phyloP scores from a whole-genome alignment of 2,113 vertebrate genomes.

The Pagrus major region DNA sequence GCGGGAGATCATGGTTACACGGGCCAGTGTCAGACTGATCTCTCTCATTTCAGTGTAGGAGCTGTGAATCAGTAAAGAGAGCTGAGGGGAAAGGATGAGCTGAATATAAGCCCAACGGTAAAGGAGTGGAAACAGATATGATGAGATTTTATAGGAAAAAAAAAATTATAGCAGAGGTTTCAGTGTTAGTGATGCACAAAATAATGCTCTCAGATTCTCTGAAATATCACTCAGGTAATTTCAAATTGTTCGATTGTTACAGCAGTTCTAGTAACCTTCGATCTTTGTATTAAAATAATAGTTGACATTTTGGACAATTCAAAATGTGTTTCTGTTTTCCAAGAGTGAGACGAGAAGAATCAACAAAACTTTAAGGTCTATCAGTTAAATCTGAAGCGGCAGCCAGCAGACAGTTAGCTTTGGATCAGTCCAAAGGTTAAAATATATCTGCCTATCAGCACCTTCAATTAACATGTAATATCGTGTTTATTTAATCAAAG shows the following conservation, averaged over 20 bases:
- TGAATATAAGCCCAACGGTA: not conserved
- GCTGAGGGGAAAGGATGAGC: constrained; percentile 33
- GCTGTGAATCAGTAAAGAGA: constrained; percentile 61
- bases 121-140: constrained; percentile 1
- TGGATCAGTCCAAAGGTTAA: not conserved
- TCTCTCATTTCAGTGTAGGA: constrained; percentile 36
- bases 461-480: not conserved
- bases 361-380: too few relatives aligned
- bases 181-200: not conserved
- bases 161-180: not conserved
- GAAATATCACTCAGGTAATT: not conserved
- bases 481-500: not conserved
- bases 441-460: not conserved
- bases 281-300: too few relatives aligned
- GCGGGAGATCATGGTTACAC: constrained; percentile 73
- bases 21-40: constrained; percentile 35
- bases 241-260: too few relatives aligned
- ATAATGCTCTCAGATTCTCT: not conserved
- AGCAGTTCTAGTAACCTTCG: not conserved
- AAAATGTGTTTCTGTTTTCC: too few relatives aligned
- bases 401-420: not conserved
- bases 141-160: not conserved
- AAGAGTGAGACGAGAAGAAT: too few relatives aligned
- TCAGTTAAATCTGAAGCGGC: not conserved
- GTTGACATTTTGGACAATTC: too few relatives aligned